Conservation (phyloP, 2,113 vertebrate species). For the Mormyrus iriodes region DNA sequence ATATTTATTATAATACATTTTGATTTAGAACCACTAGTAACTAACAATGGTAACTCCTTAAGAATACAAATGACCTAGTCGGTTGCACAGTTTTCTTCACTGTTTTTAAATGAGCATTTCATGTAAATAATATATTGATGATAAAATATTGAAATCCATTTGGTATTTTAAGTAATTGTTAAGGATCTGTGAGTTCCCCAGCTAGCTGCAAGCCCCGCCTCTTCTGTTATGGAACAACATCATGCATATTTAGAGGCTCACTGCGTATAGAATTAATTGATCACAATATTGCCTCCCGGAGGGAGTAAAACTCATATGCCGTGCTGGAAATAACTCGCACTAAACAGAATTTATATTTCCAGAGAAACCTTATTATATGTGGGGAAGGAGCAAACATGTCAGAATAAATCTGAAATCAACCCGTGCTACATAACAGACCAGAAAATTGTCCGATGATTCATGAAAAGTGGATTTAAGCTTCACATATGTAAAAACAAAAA, state of each 20-base stretch:
- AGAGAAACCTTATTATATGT: not conserved
- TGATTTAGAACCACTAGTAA: not conserved
- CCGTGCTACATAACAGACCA: not conserved
- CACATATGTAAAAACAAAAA: not conserved
- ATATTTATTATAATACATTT: not conserved
- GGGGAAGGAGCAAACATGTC: not conserved
- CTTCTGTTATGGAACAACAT: not conserved
- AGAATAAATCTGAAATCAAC: not conserved
- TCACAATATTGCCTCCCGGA: not conserved
- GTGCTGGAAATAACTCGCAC: not conserved
- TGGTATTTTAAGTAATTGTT: not conserved
- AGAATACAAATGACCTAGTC: not conserved
- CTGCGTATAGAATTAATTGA: conserved; percentile 1
- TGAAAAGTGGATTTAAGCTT: not conserved
- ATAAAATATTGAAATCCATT: not conserved
- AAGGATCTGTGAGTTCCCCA: not conserved
- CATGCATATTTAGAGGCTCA: not conserved
- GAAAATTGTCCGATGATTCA: not conserved
- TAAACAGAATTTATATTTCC: not conserved
- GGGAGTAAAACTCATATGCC: not conserved
- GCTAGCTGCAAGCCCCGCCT: not conserved
- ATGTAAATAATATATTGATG: conserved; percentile 3
- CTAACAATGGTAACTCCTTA: not conserved
- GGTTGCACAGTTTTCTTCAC: not conserved
- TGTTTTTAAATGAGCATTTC: not conserved